Evolutionary conservation across 2,113 vertebrate genomes (phyloP), one percentile per base, ranked within the genome.

Genomic region (Erythrocercus mccallii): DNA sequence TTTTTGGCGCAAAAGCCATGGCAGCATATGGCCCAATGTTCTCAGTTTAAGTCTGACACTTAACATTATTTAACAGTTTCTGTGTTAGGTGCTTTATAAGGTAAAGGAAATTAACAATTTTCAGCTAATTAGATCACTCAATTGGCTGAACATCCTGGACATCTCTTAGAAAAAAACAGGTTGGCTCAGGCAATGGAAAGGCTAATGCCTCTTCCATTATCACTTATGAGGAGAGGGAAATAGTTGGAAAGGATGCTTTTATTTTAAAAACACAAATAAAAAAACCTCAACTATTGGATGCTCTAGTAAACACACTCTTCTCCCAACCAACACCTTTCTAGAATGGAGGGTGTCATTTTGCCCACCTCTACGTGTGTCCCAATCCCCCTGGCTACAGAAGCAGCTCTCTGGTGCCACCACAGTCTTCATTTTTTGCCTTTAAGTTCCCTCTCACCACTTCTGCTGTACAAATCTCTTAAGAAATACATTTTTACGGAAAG

Each of bases 41-140:
- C 95, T 97, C 96, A 92, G 95, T 96, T 97, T 96, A 97, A 97
- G 96, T 96, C 96, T 96, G 96, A 97, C 96, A 97, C 96, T 97
- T 97, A 97, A 96, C 96, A 96, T 97, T 97, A 96, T 97, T 97
- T 97, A 97, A 97, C 96, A 96, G 95, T 97, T 97, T 97, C 96
- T 96, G 96, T 94, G 92, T 97, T 96, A 96, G 96, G 95, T 97
- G 95, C 95, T 97, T 97, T 97, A 96, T 97, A 97, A 97, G 94
- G 96, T 97, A 96, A 97, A 97, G 94, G 96, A 97, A 97, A 97
- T 97, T 97, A 96, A 97, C 96, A 96, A 96, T 97, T 97, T 96
- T 94, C 95, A 93, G 95, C 94, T 97, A 97, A 96, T 97, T 97
- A 97, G 95, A 97, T 97, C 96, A 96, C 95, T 95, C 96, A 97